Conservation (phyloP, 2,113 vertebrate species). For the Dendropsophus ebraccatus region DNA sequence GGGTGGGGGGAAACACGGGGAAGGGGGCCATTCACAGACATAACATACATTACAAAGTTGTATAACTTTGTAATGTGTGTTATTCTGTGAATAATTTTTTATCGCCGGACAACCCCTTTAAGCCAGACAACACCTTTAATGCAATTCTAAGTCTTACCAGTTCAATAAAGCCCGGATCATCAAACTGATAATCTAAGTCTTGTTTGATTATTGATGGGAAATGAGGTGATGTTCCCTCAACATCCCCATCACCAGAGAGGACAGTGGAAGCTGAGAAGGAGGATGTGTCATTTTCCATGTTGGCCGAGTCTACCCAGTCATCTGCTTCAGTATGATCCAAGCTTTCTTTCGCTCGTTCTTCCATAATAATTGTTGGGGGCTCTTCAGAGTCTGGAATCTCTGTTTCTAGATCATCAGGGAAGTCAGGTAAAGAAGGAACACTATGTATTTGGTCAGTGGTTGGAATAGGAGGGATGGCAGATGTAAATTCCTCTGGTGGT, state of each 20-base stretch:
- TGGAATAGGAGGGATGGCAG: constrained; percentile 61
- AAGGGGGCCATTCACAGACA: too few species aligned
- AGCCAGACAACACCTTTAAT: background rate
- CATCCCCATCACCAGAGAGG: constrained; percentile 92
- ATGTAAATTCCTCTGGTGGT: constrained; percentile 62
- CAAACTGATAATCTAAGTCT: constrained; percentile 89
- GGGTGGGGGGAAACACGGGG: too few species aligned
- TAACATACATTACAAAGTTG: too few species aligned
- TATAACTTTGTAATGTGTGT: too few species aligned
- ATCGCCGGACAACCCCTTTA: too few species aligned
- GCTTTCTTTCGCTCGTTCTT: constrained; percentile 65
- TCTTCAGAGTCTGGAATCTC: constrained; percentile 63
- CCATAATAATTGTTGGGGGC: constrained; percentile 61
- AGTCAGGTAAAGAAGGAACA: constrained; percentile 62
- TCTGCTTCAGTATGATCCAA: constrained; percentile 73
- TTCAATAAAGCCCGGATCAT: constrained; percentile 81
- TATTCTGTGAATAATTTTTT: too few species aligned
- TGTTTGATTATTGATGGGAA: constrained; percentile 81
- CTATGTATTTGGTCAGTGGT: constrained; percentile 61
- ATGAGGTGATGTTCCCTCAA: constrained; percentile 77
- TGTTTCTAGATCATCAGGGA: constrained; percentile 67
- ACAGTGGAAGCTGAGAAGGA: constrained; percentile 86
- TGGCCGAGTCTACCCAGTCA: constrained; percentile 72
- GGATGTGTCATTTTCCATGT: constrained; percentile 80
- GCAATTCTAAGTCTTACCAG: constrained; percentile 75